Percentiles rank a stretch among this genome's conserved stretches.
Evolutionary conservation across 1,140 invertebrate species (phyloP).

Genomic region (Drosophila pruinosa): DNA sequence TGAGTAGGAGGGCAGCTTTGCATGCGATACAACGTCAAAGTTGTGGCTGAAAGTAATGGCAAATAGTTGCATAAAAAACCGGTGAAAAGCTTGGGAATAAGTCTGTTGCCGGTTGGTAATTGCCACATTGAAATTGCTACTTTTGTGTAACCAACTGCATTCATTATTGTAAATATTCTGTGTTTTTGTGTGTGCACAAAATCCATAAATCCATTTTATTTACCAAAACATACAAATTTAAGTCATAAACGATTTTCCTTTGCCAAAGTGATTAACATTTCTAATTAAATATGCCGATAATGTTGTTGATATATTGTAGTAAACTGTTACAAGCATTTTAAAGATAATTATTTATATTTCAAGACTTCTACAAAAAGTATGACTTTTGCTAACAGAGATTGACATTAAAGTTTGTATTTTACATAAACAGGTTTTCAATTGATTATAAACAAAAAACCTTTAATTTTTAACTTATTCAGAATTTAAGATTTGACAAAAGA

Average conservation of each 20-base stretch:
- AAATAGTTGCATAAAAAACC: constrained; percentile 5
- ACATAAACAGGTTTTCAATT: not conserved
- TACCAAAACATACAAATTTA: too few species aligned
- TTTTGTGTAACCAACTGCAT: constrained; percentile 6
- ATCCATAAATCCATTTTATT: not conserved
- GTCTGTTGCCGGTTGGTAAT: constrained; percentile 24
- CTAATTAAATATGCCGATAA: not conserved
- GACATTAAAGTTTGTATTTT: not conserved
- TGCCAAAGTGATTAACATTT: not conserved
- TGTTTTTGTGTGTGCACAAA: not conserved
- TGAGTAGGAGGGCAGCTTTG: constrained; percentile 28
- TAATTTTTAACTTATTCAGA: not conserved
- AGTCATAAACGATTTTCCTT: too few species aligned
- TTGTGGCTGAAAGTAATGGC: constrained; percentile 9
- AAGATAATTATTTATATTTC: too few species aligned
- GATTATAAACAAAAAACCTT: not conserved
- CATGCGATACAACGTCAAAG: constrained; percentile 33
- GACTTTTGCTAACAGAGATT: not conserved
- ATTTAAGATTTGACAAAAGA: not conserved
- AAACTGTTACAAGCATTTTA: not conserved
- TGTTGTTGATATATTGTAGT: not conserved
- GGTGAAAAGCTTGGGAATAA: constrained; percentile 51
- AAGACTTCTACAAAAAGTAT: too few species aligned
- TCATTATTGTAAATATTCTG: not conserved
- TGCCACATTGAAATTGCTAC: constrained; percentile 1